Base-by-base conservation (phyloP, 1,140 invertebrate genomes). In the Pseudomyrmex cubaensis region DNA sequence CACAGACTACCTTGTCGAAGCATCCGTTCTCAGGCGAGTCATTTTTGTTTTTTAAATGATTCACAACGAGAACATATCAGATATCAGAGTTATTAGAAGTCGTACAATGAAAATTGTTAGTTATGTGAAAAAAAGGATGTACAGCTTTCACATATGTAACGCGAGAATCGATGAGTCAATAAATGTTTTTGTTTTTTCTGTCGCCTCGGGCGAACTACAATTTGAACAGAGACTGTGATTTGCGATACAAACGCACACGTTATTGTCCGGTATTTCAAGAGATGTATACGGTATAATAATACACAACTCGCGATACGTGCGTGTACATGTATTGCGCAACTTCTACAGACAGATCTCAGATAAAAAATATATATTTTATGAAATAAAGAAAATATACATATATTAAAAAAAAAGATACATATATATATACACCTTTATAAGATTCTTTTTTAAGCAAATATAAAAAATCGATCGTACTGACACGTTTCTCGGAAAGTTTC, bases 181-280 rank as follows among this genome's bases (percentile, higher is more conserved):
- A 57, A 48, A 78, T 64, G 25, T 69, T 25, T 48, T 44, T 35
- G 35, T 13, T 69, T 67, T 44, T 56, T 63, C 7, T 20, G 3
- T 67, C 46, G 17, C 2, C 25, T 8, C 10, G 1, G 1, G 20
- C 44, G 10, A 69, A 10, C 1, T 50, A 20, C 46, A 67, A 67
- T 48, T 57, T 13, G 20, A 70, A 50, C 7, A 25, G 35, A 25
- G 35, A 78, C 22, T 25, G 2, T 12, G 44, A 70, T 22, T n/a
- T 25, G 2, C 52, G 59, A 63, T 62, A 50, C 2, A 2, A 46
- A 77, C n/a, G 2, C n/a, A 46, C 20, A 4, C 8, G 8, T 20
- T 54, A 8, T 20, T 52, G 13, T 20, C 3, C 8, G 22, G 63
- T 78, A n/a, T 78, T 78, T 70, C 15, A 46, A 78, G 1, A 70